phyloP scores from a whole-genome alignment of 2,113 vertebrate species.

The Orthonyx spaldingii region DNA sequence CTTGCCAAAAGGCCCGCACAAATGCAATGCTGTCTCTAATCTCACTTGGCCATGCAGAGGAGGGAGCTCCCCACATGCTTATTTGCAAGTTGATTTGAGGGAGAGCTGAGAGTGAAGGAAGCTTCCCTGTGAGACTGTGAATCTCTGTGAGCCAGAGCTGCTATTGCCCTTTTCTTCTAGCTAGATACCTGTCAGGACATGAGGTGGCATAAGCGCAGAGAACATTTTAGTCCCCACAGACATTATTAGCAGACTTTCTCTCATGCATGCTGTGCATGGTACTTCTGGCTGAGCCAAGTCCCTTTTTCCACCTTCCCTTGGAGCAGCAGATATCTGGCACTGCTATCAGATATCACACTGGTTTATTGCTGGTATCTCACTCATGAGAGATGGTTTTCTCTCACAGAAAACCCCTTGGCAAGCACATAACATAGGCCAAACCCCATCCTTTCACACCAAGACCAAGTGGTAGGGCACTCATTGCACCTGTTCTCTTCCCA shows the following conservation, averaged over 20 bases:
- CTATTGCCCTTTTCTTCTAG: not conserved
- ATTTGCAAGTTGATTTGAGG: slow-evolving; percentile 8
- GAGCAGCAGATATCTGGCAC: not conserved
- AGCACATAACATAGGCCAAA: not conserved
- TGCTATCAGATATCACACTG: not conserved
- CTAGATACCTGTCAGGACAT: not conserved
- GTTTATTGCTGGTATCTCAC: not conserved
- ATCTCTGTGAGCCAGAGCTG: not conserved
- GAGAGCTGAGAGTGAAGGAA: not conserved
- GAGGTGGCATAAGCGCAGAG: not conserved
- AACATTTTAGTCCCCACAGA: not conserved
- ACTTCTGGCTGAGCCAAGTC: not conserved
- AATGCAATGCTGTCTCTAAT: not conserved
- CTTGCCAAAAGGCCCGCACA: not conserved
- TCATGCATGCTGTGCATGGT: not conserved
- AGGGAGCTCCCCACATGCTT: not conserved
- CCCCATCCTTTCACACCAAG: not conserved
- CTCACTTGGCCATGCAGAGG: not conserved
- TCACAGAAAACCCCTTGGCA: not conserved
- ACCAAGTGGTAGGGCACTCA: not conserved
- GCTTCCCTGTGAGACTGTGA: not conserved
- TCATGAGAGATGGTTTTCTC: not conserved
- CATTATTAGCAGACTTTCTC: not conserved
- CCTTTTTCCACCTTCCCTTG: not conserved
- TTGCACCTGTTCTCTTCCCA: not conserved